These are phyloP conservation scores for Cryptotis parvus DNA, from an alignment of 2,113 vertebrate species.

Conservation along the genomic window DNA sequence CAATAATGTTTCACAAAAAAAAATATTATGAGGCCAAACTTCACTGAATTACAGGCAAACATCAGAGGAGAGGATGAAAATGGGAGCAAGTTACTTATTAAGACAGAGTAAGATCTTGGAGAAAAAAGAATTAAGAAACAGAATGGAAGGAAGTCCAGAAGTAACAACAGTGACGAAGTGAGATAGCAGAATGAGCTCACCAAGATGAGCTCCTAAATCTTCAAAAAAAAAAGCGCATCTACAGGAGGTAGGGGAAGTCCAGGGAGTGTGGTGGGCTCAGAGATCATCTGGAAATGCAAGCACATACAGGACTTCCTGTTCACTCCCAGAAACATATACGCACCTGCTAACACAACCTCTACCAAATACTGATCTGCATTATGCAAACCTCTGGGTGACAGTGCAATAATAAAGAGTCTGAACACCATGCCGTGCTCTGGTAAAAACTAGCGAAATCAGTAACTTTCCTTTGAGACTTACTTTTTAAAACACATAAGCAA, in stretches of 20 bases:
- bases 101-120: background rate
- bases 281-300: background rate
- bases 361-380: background rate
- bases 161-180: background rate
- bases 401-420: background rate
- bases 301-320: background rate
- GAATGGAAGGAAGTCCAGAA: background rate
- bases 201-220: background rate
- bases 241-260: background rate
- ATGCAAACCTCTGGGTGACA: background rate
- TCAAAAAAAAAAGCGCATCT: background rate
- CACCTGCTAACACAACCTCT: background rate
- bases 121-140: background rate
- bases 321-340: background rate
- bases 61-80: background rate
- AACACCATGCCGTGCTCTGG: background rate
- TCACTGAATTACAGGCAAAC: accelerated
- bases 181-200: background rate
- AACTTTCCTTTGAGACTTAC: background rate
- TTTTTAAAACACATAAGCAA: constrained; percentile 18
- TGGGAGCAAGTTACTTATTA: background rate
- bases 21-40: background rate
- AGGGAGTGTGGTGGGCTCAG: background rate
- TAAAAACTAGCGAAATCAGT: background rate
- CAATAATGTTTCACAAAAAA: background rate